phyloP scores from a whole-genome alignment of 2,113 vertebrate species.

The Cepphus grylle region DNA sequence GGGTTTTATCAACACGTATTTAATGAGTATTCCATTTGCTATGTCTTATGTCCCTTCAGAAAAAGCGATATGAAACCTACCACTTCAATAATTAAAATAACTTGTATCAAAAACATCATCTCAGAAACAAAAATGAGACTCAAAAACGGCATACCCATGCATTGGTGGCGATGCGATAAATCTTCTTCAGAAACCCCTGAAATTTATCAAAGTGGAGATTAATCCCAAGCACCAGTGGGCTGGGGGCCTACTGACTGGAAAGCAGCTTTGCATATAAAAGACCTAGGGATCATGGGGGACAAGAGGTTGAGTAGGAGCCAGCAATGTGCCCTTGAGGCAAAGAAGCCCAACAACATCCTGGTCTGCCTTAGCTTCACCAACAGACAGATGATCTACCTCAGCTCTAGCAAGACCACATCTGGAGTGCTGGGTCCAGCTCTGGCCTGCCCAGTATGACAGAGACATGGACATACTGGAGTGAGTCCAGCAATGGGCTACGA shows the following conservation, averaged over 20 bases:
- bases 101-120: not conserved
- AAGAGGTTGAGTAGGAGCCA: not conserved
- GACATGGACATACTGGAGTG: not conserved
- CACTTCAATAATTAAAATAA: not conserved
- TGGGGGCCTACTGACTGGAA: not conserved
- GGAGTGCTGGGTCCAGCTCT: not conserved
- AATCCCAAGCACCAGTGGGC: not conserved
- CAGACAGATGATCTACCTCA: not conserved
- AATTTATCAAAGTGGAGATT: not conserved
- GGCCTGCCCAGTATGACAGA: not conserved
- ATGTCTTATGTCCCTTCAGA: not conserved
- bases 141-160: not conserved
- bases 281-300: not conserved
- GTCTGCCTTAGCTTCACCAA: not conserved
- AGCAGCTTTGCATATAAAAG: not conserved
- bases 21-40: not conserved
- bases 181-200: not conserved
- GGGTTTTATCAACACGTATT: not conserved
- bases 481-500: not conserved
- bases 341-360: not conserved
- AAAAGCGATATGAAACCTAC: not conserved
- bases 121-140: not conserved
- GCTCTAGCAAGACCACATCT: not conserved
- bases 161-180: not conserved
- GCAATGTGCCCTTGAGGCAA: fast-evolving